Evolutionary conservation across 2,888 invertebrate species (phyloP), one percentile per base, ranked within the genome.

Genomic region (Halocaridina rubra): DNA sequence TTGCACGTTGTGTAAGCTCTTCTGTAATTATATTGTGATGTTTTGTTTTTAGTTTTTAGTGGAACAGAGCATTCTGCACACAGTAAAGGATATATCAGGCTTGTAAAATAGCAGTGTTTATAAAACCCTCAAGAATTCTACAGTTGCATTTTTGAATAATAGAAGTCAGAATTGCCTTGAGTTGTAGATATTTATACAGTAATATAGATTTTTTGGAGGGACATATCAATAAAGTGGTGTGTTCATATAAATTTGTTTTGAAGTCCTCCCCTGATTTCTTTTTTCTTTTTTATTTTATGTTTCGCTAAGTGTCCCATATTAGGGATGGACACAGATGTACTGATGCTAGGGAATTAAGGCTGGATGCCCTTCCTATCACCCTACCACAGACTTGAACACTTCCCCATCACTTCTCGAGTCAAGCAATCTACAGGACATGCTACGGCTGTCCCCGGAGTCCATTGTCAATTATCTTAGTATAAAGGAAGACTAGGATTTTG

Each of bases 141-240:
- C 13, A 10, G 19, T 4, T 30, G n/a, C 32, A 30, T 30, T n/a
- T n/a, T n/a, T 71, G 71, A 16, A 16, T 16, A 46, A 13, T 16
- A 46, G 13, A 13, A 30, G 71, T 32, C 32, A 71, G 32, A 30
- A 32, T 0, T 32, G 32, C n/a, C 71, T 16, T 30, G 61, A 19
- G n/a, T 0, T 71, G 32, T 71, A 32, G 32, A 19, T 29, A 71
- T 71, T 32, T 71, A 30, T 71, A 2, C 32, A 1, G 19, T 71
- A 30, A 16, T n/a, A n/a, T 64, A 64, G n/a, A n/a, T 13, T 46
- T 32, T 71, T 16, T 71, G 71, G 71, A 71, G n/a, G 71, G 71
- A 71, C 30, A 71, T 71, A 71, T 71, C 71, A 71, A 71, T 71
- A 71, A 71, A 71, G 32, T 32, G 30, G 32, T 71, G 19, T 71